These are phyloP conservation scores for Cyprinella venusta DNA, from an alignment of 2,797 vertebrate species.

Conservation along the genomic window DNA sequence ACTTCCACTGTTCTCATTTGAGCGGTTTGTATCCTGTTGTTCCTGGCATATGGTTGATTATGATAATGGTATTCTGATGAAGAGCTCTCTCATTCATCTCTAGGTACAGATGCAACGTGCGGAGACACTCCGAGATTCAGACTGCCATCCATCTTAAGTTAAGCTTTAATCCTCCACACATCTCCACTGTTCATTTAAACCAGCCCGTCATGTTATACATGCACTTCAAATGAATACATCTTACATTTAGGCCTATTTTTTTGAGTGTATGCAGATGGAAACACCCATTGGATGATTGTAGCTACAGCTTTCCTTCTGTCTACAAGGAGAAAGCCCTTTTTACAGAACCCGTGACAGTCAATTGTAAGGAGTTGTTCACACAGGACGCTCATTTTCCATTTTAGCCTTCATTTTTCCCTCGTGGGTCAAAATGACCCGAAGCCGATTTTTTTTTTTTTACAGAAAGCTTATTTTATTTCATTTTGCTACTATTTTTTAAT, in stretches of 20 bases:
- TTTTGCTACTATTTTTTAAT: too few relatives aligned
- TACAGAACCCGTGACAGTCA: not conserved
- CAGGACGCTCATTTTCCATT: not conserved
- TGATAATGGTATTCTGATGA: conserved; percentile 39
- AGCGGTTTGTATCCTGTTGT: conserved; percentile 30
- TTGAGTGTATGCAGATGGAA: not conserved
- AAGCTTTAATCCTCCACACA: conserved; percentile 5
- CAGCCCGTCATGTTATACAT: not conserved
- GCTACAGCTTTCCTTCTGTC: not conserved
- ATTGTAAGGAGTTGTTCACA: not conserved
- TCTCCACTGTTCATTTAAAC: conserved; percentile 6
- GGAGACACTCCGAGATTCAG: not conserved
- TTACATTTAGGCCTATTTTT: not conserved
- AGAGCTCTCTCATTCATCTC: conserved; percentile 37
- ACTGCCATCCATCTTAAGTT: conserved; percentile 4
- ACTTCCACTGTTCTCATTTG: conserved; percentile 16
- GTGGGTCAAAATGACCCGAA: too few relatives aligned
- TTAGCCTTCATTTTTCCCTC: too few relatives aligned
- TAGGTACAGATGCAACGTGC: conserved; percentile 4
- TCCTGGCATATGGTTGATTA: conserved; percentile 45
- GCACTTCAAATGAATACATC: not conserved
- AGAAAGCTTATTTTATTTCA: too few relatives aligned
- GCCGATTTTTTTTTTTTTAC: too few relatives aligned
- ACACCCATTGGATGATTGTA: not conserved
- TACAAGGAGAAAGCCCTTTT: not conserved